These are phyloP conservation scores for Agapornis roseicollis DNA, from an alignment of 2,113 vertebrate species.

Conservation along the genomic window DNA sequence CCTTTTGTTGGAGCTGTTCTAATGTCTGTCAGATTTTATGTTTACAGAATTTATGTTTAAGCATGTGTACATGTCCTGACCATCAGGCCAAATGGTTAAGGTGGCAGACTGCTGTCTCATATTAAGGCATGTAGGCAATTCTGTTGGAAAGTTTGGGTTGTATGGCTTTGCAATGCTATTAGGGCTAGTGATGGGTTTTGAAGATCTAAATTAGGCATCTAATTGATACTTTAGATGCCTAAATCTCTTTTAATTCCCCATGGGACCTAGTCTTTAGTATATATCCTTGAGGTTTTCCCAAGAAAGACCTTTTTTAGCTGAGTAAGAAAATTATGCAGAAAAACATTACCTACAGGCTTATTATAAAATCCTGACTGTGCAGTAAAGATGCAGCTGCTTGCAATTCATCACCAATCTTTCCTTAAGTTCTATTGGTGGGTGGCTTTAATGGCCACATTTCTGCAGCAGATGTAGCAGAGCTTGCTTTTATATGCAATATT, in stretches of 20 bases:
- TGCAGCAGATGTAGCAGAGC: constrained; percentile 52
- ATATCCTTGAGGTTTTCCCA: background rate
- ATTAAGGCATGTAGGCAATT: background rate
- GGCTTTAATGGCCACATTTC: constrained; percentile 66
- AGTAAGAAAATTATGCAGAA: constrained; percentile 34
- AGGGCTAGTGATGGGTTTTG: background rate
- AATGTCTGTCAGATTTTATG: background rate
- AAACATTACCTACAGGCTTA: constrained; percentile 46
- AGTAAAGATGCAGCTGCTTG: constrained; percentile 69
- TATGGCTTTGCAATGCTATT: background rate
- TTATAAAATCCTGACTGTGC: constrained; percentile 75
- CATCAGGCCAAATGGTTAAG: background rate
- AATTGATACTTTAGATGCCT: background rate
- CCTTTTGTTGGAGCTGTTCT: background rate
- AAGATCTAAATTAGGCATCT: background rate
- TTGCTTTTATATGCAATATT: constrained; percentile 10
- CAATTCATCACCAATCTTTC: constrained; percentile 71
- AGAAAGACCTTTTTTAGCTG: constrained; percentile 5
- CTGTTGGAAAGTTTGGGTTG: background rate
- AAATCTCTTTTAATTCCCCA: background rate
- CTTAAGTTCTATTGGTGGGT: constrained; percentile 61
- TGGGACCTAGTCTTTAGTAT: background rate
- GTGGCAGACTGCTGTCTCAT: background rate
- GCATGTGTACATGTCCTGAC: background rate
- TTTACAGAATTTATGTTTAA: background rate